A percentile compares a stretch with the other conserved stretches of the same genome.
phyloP scores from a whole-genome alignment of 2,888 invertebrate species.

The Labia minor region DNA sequence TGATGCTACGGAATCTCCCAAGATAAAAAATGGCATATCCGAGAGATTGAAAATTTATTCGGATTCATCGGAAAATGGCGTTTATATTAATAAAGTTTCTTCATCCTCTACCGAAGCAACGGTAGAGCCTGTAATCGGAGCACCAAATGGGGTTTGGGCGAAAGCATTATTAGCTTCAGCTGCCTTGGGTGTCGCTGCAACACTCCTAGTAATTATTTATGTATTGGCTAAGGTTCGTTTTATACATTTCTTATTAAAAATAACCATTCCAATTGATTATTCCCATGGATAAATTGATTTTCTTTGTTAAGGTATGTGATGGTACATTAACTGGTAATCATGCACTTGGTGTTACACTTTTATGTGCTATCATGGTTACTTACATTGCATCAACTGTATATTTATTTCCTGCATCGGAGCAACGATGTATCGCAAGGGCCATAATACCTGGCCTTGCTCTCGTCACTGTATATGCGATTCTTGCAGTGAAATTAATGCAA shows the following conservation, averaged over 20 bases:
- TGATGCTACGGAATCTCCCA: not conserved
- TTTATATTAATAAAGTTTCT: not conserved
- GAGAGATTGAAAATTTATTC: too few relatives aligned
- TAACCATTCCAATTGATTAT: too few relatives aligned
- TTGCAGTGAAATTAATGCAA: constrained; percentile 35
- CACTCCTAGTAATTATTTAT: not conserved
- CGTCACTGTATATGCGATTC: constrained; percentile 33
- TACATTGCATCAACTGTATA: constrained; percentile 33
- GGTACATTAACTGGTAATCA: constrained; percentile 32
- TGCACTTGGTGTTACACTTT: constrained; percentile 31
- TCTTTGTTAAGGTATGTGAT: constrained; percentile 32
- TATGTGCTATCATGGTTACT: constrained; percentile 32
- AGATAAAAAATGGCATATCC: too few relatives aligned
- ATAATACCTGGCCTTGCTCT: constrained; percentile 33
- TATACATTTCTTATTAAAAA: constrained; percentile 26
- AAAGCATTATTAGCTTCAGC: not conserved
- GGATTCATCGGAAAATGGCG: too few relatives aligned
- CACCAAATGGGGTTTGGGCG: not conserved
- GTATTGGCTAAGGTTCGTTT: not conserved
- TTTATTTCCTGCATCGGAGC: constrained; percentile 31
- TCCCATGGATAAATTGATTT: too few relatives aligned
- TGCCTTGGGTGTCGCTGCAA: not conserved
- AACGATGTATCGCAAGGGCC: constrained; percentile 31
- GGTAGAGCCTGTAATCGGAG: not conserved
- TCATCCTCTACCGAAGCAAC: not conserved